phyloP scores from a whole-genome alignment of 2,797 vertebrate genomes.

The Silurus aristotelis region DNA sequence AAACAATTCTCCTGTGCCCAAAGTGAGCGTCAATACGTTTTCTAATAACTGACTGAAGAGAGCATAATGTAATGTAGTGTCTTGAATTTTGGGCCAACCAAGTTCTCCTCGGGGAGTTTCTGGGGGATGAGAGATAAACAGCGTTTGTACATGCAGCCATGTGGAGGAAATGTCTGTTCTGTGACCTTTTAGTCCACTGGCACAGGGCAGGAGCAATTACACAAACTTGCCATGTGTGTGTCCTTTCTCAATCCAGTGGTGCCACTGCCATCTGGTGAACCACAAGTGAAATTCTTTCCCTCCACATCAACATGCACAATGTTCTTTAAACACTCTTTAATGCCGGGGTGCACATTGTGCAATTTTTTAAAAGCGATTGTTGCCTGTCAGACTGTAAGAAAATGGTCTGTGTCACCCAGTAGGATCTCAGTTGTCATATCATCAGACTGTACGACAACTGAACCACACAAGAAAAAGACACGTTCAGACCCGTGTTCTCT shows the following conservation, averaged over 20 bases:
- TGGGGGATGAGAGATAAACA: not conserved
- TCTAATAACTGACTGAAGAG: not conserved
- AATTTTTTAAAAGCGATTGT: no score
- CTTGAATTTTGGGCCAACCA: not conserved
- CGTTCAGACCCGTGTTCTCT: no score
- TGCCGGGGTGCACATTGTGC: no score
- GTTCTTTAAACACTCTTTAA: no score
- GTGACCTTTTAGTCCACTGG: slow-evolving; percentile 43
- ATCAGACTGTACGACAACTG: no score
- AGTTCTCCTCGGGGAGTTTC: not conserved
- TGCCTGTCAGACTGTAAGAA: no score
- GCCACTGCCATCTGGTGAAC: slow-evolving; percentile 44
- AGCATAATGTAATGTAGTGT: not conserved
- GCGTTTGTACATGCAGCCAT: slow-evolving; percentile 36
- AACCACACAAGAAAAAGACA: no score
- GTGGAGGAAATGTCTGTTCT: slow-evolving; percentile 47
- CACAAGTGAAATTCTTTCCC: not conserved
- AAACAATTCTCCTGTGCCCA: not conserved
- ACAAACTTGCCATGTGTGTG: not conserved
- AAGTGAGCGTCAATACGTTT: not conserved
- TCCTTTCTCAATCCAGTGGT: slow-evolving; percentile 7
- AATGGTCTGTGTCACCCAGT: no score
- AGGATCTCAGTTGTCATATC: no score
- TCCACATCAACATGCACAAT: not conserved
- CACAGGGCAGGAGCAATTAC: not conserved